Percentiles rank a stretch among this genome's conserved stretches.
Evolutionary conservation across 2,113 vertebrate species (phyloP).

Genomic region (Callipepla californica): DNA sequence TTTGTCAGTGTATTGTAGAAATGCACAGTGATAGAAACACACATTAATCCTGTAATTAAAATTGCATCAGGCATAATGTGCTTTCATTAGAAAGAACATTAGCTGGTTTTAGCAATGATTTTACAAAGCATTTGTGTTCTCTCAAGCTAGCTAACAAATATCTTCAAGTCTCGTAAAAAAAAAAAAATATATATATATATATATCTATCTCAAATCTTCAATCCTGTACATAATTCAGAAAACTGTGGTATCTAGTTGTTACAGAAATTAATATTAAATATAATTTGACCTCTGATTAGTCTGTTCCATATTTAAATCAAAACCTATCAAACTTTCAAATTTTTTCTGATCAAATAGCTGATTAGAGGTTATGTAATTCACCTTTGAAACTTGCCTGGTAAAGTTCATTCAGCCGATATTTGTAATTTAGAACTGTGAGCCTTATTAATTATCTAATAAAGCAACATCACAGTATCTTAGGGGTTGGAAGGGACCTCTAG

Average conservation of each 20-base stretch:
- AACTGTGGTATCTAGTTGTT: background rate
- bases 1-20: background rate
- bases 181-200: background rate
- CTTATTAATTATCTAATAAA: background rate
- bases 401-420: background rate
- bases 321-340: background rate
- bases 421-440: background rate
- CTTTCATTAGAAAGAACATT: conserved; percentile 27
- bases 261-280: conserved; percentile 28
- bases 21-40: background rate
- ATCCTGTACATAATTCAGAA: background rate
- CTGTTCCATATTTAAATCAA: background rate
- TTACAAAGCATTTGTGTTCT: background rate
- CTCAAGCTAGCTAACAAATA: background rate
- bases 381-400: conserved; percentile 12
- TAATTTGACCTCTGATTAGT: background rate
- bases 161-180: background rate
- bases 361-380: conserved; percentile 4
- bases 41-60: conserved; percentile 50
- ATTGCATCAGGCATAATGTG: conserved; percentile 37
- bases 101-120: conserved; percentile 11
- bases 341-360: background rate
- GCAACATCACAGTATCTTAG: too few species aligned
- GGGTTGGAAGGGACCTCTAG: too few species aligned
- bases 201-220: background rate